Conservation (phyloP, 1,140 invertebrate species). For the Caenorhabditis remanei region DNA sequence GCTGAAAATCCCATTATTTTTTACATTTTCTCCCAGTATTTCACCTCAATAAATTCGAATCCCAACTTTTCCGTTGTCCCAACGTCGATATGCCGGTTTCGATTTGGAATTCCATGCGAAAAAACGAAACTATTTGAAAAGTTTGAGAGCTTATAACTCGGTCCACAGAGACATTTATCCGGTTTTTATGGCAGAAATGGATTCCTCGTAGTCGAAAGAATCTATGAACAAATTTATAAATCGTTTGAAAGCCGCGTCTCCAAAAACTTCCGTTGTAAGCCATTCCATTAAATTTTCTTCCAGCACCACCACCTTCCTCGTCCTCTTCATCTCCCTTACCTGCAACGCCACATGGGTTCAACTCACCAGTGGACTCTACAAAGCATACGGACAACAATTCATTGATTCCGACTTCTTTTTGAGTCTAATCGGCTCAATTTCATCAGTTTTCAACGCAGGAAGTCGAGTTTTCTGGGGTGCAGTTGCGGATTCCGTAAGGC, state of each 20-base stretch:
- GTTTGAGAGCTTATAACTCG: too few relatives aligned
- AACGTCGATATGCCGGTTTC: neutral
- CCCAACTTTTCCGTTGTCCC: neutral
- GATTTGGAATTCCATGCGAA: neutral
- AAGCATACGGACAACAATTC: slow-evolving; percentile 80
- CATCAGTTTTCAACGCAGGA: slow-evolving; percentile 80
- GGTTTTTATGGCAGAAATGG: too few relatives aligned
- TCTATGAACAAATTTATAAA: too few relatives aligned
- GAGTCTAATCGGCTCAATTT: slow-evolving; percentile 79
- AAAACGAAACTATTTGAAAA: too few relatives aligned
- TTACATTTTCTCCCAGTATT: neutral
- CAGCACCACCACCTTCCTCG: slow-evolving; percentile 63
- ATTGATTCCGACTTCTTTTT: slow-evolving; percentile 80
- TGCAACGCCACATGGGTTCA: slow-evolving; percentile 78
- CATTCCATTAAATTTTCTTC: neutral
- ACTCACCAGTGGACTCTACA: slow-evolving; percentile 79
- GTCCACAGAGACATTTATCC: too few relatives aligned
- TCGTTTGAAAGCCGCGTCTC: too few relatives aligned
- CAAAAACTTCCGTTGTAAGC: too few relatives aligned
- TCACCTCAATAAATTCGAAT: slow-evolving; percentile 2
- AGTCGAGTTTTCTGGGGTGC: slow-evolving; percentile 80
- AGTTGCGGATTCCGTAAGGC: slow-evolving; percentile 77
- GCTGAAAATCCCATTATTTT: neutral
- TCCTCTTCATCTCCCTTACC: slow-evolving; percentile 76
- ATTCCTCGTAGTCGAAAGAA: too few relatives aligned